Conservation (phyloP, 1,140 invertebrate genomes). For the Heliconius nattereri region DNA sequence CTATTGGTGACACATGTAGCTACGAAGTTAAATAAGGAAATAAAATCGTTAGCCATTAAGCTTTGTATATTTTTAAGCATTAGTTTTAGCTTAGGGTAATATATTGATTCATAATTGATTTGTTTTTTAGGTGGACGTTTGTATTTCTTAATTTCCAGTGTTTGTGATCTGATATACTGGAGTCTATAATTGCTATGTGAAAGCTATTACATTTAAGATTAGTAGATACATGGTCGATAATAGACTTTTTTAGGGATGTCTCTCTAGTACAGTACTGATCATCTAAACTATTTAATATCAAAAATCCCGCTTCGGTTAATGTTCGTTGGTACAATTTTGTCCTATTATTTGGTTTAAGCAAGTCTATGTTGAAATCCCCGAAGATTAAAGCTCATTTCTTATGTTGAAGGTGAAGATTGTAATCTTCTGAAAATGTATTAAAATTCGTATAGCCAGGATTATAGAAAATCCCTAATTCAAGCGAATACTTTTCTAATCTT, state of each 20-base stretch:
- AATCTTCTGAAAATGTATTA: neutral
- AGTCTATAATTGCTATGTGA: conserved; percentile 29
- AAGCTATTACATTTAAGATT: conserved; percentile 23
- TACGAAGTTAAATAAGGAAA: no score
- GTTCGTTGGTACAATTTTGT: conserved; percentile 15
- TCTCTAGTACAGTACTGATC: conserved; percentile 21
- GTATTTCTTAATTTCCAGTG: conserved; percentile 25
- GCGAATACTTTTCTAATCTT: conserved; percentile 18
- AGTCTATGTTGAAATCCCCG: conserved; percentile 26
- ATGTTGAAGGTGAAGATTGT: neutral
- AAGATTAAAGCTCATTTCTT: conserved; percentile 26
- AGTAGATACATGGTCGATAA: conserved; percentile 32
- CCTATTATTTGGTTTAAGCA: conserved; percentile 13
- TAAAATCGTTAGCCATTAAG: no score
- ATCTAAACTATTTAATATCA: conserved; percentile 24
- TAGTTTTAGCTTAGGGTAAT: conserved; percentile 18
- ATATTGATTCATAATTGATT: conserved; percentile 27
- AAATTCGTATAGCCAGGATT: conserved; percentile 24
- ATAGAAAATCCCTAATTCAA: conserved; percentile 30
- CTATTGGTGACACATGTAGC: neutral
- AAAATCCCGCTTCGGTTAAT: conserved; percentile 11
- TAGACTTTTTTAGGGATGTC: conserved; percentile 12
- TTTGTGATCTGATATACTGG: conserved; percentile 33
- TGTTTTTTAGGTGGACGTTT: conserved; percentile 19
- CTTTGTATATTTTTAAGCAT: no score